Conservation (phyloP, 2,113 vertebrate species). For the Cavia aperea region DNA sequence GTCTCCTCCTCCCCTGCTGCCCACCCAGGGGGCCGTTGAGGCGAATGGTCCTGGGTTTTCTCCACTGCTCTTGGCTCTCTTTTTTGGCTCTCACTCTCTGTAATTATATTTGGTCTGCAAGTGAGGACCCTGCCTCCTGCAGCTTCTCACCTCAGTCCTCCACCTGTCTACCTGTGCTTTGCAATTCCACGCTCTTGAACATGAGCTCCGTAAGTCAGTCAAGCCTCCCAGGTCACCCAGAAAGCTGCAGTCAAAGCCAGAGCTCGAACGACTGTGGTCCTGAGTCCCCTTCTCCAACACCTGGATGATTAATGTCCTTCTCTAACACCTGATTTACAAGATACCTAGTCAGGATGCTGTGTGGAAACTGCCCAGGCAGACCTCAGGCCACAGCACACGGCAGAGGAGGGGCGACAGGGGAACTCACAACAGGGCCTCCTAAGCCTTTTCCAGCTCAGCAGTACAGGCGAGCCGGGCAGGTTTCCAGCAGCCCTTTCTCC, state of each 20-base stretch:
- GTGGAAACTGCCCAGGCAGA: not conserved
- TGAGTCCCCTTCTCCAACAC: not conserved
- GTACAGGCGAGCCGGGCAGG: too few relatives aligned
- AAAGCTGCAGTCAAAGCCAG: not conserved
- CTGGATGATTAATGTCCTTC: not conserved
- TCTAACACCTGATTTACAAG: not conserved
- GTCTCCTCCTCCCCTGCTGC: accelerated
- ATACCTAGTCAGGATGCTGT: not conserved
- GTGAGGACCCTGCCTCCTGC: too few relatives aligned
- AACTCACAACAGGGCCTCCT: too few relatives aligned
- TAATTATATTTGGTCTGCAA: not conserved
- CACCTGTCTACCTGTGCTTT: not conserved
- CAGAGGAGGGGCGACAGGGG: not conserved
- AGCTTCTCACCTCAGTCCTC: too few relatives aligned
- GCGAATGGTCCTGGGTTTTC: not conserved
- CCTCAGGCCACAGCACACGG: not conserved
- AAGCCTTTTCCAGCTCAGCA: too few relatives aligned
- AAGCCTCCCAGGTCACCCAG: not conserved
- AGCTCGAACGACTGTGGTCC: not conserved
- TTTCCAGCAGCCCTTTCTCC: too few relatives aligned
- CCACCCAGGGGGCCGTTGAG: not conserved
- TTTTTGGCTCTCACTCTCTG: too few relatives aligned
- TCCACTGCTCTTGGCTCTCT: not conserved
- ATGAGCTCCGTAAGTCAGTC: not conserved
- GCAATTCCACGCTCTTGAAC: not conserved